Percentiles rank a stretch among this genome's conserved stretches.
Evolutionary conservation across 2,888 invertebrate species (phyloP).

Genomic region (Dascillus cervinus): DNA sequence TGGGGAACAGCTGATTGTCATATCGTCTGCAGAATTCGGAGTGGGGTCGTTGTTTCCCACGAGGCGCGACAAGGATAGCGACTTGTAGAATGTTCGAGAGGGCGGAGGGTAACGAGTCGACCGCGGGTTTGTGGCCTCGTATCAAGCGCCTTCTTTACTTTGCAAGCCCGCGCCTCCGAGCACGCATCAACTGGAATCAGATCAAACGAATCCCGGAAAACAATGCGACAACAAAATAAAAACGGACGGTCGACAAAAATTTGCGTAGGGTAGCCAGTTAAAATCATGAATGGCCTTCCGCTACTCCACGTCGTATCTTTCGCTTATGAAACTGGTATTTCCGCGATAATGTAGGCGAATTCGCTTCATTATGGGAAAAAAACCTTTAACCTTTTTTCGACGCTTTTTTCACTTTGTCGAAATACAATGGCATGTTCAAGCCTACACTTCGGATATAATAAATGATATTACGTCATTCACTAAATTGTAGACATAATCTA

Average conservation of each 20-base stretch:
- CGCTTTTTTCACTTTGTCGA: too few relatives aligned
- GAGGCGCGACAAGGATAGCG: slow-evolving; percentile 35
- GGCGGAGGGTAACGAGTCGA: slow-evolving; percentile 19
- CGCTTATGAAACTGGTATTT: too few relatives aligned
- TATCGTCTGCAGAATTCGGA: slow-evolving; percentile 32
- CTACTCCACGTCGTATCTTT: too few relatives aligned
- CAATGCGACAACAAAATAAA: too few relatives aligned
- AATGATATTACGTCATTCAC: not conserved
- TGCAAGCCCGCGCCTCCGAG: slow-evolving; percentile 12
- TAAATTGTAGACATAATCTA: not conserved
- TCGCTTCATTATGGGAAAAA: too few relatives aligned
- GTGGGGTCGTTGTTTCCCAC: slow-evolving; percentile 37
- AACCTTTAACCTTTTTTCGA: too few relatives aligned
- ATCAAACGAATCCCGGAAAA: too few relatives aligned
- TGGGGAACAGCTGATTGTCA: slow-evolving; percentile 35
- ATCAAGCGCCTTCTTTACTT: slow-evolving; percentile 15
- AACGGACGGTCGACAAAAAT: too few relatives aligned
- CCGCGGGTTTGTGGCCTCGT: slow-evolving; percentile 16
- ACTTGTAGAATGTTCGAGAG: slow-evolving; percentile 34
- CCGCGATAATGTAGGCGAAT: too few relatives aligned
- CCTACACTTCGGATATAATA: not conserved
- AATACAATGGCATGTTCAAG: too few relatives aligned
- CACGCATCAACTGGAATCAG: slow-evolving; percentile 6
- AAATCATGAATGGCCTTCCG: too few relatives aligned
- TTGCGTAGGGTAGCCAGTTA: too few relatives aligned